Base-by-base conservation (phyloP, 2,113 vertebrate genomes). In the Python bivittatus region DNA sequence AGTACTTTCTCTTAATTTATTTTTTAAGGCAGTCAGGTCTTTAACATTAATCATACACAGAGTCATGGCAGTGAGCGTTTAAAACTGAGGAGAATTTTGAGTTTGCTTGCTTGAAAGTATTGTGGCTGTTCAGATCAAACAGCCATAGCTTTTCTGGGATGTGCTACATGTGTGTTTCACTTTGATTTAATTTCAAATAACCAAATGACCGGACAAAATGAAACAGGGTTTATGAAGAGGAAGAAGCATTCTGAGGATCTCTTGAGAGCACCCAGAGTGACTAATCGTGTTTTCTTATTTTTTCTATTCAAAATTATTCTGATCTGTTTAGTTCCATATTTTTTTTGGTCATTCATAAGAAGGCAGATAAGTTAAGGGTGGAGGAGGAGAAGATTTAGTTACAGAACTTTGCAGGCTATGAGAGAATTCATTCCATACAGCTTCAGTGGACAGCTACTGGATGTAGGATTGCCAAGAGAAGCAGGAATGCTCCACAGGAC, bases 401-500 rank as follows among this genome's bases (percentile, higher is more conserved):
- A 91, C 95, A 53, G 96, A 94, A 84, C 93, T 86, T 95, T 95
- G 90, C 95, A 96, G 98, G 98, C 98, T 98, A 99, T 98, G 98
- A 98, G 98, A 98, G 98, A 98, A 95, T 96, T 97, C 95, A 95
- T 92, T 94, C 96, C 94, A 95, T 97, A 96, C 91, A 96, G 95
- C 94, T 96, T 97, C 93, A 94, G 96, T 95, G 97, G 97, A 96
- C 97, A 98, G 92, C 56, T 97, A 96, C 96, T 97, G 94, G 96
- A 97, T 95, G 97, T 97, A 95, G 97, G 97, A 96, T 95, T 98
- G 83, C 96, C 97, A 90, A 97, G 96, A 97, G 97, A 97, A 93
- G 94, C 97, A 97, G 98, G 98, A 95, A 99, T 99, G 99, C 98
- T 99, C 97, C 98, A 99, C 96, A 97, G 99, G 94, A 98, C 98